Base-by-base conservation (phyloP, 53 echinoderm and acorn worm species). In the Henricia sp. region DNA sequence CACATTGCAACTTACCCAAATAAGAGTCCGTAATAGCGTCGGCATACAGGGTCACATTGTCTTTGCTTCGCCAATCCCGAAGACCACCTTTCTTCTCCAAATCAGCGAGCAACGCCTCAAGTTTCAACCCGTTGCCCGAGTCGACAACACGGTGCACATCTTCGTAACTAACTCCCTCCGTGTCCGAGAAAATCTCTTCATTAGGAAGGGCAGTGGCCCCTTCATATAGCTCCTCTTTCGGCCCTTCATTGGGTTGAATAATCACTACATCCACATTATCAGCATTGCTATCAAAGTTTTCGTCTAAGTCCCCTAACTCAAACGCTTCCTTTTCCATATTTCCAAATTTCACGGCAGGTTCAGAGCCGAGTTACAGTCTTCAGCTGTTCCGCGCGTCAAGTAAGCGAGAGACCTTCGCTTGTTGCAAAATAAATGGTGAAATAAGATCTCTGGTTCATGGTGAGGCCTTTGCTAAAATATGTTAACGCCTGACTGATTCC, bases 11-110 rank as follows among this genome's bases (percentile, higher is more conserved):
- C 70, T 44, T 70, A 70, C 70, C 70, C 1, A 46, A 28, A 13
- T 12, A 70, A 27, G 43, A 24, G 16, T 70, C 70, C 8, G 43
- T 44, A 27, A 70, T 70, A 29, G 70, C 46, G 46, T 70, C 46
- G 0, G 43, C 44, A 37, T 70, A 70, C 46, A 70, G 29, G 16
- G 70, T 70, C 43, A 70, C 0, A 16, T 70, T 70, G 10, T 70
- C 70, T 30, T 70, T 46, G 46, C 46, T 46, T 17, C 70, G 24
- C 70, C 70, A 70, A n/a, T 70, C 70, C 14, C 70, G 70, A 3
- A 70, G 29, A 43, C 70, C 42, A 0, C 46, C 70, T 70, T 27
- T 12, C 26, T 70, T 46, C 70, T 70, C 13, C 37, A 23, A 70
- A 27, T 42, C 46, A 0, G 6, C 25, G 43, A 70, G 70, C 13